Conservation (phyloP, 2,113 vertebrate genomes). For the Camelus dromedarius region DNA sequence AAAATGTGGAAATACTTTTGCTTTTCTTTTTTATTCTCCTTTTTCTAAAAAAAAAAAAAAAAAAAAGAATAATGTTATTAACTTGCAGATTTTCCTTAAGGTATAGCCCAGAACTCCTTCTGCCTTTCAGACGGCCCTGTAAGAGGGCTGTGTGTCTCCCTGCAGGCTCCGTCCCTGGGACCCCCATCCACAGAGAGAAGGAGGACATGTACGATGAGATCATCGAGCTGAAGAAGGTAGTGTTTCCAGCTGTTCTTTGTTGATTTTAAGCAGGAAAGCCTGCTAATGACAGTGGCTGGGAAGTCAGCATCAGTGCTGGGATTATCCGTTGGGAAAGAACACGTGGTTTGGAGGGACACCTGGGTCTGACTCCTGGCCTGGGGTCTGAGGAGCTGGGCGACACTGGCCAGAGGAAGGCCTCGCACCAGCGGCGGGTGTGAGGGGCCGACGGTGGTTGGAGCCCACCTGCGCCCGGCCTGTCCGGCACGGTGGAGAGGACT, state of each 20-base stretch:
- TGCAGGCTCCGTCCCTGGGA: conserved; percentile 87
- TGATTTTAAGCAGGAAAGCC: background rate
- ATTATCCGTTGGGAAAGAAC: accelerated
- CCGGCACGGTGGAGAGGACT: background rate
- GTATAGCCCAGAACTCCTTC: background rate
- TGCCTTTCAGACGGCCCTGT: background rate
- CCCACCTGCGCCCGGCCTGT: background rate
- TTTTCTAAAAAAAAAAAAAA: too few species aligned
- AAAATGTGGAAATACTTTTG: background rate
- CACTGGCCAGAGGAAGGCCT: background rate
- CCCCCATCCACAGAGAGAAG: conserved; percentile 91
- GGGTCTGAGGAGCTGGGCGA: background rate
- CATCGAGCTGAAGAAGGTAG: conserved; percentile 96
- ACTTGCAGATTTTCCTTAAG: conserved; percentile 27
- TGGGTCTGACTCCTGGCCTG: accelerated
- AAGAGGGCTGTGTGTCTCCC: background rate
- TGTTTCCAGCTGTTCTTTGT: background rate
- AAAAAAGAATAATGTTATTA: conserved; percentile 13
- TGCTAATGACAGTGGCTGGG: accelerated
- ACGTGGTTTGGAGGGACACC: accelerated
- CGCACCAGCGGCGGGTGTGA: accelerated
- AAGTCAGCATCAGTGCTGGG: background rate
- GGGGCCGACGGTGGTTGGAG: background rate
- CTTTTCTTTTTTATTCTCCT: background rate
- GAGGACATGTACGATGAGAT: conserved; percentile 98